Conservation (phyloP, 2,888 invertebrate genomes). For the Miltochrista miniata region DNA sequence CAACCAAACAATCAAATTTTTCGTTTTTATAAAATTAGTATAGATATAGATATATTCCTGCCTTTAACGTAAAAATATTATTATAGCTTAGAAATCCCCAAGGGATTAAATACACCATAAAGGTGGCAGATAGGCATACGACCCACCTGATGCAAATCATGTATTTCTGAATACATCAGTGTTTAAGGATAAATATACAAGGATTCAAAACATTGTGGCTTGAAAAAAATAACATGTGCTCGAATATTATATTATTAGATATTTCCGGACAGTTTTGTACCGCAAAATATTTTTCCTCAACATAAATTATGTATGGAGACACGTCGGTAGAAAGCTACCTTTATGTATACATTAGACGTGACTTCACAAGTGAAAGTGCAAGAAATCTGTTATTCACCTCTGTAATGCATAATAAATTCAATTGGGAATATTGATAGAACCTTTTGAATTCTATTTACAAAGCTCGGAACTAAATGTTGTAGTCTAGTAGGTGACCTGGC, state of each 20-base stretch:
- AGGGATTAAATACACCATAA: no score
- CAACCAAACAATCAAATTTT: no score
- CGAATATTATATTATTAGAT: not conserved
- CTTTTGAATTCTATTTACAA: constrained; percentile 6
- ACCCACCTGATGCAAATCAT: no score
- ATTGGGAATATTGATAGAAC: constrained; percentile 41
- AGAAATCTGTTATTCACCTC: constrained; percentile 49
- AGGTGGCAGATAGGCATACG: not conserved
- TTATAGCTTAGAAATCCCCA: no score
- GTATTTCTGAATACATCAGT: not conserved
- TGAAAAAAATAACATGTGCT: no score
- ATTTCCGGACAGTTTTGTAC: not conserved
- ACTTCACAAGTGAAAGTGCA: constrained; percentile 32
- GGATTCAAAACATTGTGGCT: not conserved
- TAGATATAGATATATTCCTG: no score
- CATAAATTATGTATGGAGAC: constrained; percentile 28
- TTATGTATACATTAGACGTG: constrained; percentile 28
- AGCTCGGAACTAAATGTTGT: not conserved
- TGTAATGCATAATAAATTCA: constrained; percentile 51
- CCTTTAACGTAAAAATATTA: no score
- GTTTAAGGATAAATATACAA: not conserved
- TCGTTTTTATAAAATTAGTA: no score
- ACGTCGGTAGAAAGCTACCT: constrained; percentile 29
- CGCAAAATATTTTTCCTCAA: not conserved
- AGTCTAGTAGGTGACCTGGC: no score